Evolutionary conservation across 2,113 vertebrate species (phyloP).

Genomic region (Fulmarus glacialis): DNA sequence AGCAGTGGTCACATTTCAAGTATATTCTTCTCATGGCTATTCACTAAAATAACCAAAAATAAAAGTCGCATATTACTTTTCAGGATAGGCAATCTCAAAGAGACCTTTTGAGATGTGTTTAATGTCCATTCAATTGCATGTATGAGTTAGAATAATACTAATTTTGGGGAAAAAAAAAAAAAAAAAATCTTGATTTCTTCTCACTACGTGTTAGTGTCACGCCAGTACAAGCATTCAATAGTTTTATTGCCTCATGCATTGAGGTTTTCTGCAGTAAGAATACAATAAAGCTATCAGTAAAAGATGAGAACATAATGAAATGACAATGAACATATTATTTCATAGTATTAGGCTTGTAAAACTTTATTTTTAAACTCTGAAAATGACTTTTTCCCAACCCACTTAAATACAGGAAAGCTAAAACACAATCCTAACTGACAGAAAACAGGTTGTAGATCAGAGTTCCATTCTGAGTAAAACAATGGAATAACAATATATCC

Average conservation of each 20-base stretch:
- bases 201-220: background rate
- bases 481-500: background rate
- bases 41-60: background rate
- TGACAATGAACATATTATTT: background rate
- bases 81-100: background rate
- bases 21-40: background rate
- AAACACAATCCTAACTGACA: slow-evolving; percentile 43
- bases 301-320: background rate
- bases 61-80: background rate
- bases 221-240: background rate
- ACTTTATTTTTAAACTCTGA: background rate
- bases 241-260: background rate
- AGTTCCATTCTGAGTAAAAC: slow-evolving; percentile 17
- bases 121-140: background rate
- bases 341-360: background rate
- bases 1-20: background rate
- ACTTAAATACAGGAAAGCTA: slow-evolving; percentile 51
- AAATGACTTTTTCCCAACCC: slow-evolving; percentile 6
- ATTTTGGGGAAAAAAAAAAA: background rate
- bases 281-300: background rate
- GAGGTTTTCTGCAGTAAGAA: background rate
- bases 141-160: background rate
- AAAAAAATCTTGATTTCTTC: background rate
- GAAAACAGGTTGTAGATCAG: background rate
- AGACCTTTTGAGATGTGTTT: background rate